Evolutionary conservation across 1,140 invertebrate species (phyloP).

Genomic region (Eulimnadia texana): DNA sequence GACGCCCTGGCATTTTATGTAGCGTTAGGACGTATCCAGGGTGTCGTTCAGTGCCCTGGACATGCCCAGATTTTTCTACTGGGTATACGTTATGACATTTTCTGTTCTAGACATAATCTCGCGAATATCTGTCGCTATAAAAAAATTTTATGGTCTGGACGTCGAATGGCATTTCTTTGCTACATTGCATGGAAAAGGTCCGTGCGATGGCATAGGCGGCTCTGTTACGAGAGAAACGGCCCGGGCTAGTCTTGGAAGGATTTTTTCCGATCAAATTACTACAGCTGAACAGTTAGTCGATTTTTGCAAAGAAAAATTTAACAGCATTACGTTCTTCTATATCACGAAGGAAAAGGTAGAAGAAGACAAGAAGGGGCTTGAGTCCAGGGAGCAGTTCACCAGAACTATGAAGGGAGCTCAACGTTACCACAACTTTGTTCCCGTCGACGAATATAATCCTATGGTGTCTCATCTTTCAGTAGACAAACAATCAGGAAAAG

Average conservation of each 20-base stretch:
- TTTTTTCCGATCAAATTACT: neutral
- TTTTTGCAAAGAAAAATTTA: neutral
- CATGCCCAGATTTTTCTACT: neutral
- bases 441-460: too few species aligned
- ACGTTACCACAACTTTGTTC: too few species aligned
- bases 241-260: slow-evolving; percentile 3
- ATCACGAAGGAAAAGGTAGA: too few species aligned
- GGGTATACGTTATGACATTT: neutral
- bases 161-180: slow-evolving; percentile 20
- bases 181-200: slow-evolving; percentile 17
- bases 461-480: too few species aligned
- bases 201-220: slow-evolving; percentile 16
- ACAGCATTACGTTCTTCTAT: neutral
- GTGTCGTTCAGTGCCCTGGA: neutral
- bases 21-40: too few species aligned
- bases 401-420: too few species aligned
- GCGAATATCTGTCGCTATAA: neutral
- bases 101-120: neutral
- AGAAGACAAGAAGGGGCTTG: too few species aligned
- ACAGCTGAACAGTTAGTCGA: neutral
- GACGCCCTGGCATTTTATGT: too few species aligned
- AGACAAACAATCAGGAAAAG: too few species aligned
- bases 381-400: too few species aligned
- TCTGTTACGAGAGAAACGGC: slow-evolving; percentile 17
- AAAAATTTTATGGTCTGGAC: neutral